Conservation (phyloP, 2,113 vertebrate genomes). For the Morone chrysops region DNA sequence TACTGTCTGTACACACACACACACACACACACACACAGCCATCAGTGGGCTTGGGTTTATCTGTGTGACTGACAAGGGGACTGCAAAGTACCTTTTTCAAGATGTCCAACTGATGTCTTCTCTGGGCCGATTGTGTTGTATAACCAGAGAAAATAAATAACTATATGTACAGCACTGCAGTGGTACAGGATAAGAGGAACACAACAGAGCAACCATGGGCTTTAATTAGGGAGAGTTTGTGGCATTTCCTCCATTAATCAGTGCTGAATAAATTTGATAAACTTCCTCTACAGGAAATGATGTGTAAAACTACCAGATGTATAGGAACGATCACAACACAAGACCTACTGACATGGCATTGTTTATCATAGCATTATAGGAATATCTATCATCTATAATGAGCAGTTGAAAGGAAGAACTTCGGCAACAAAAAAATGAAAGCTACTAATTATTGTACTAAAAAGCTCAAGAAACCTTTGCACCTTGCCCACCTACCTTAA, state of each 20-base stretch:
- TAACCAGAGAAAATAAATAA: constrained; percentile 1
- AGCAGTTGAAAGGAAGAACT: neutral
- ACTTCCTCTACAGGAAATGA: neutral
- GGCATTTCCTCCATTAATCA: neutral
- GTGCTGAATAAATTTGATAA: constrained; percentile 12
- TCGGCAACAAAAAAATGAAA: neutral
- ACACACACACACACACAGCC: constrained; percentile 31
- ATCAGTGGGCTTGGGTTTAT: constrained; percentile 16
- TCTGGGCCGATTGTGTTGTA: constrained; percentile 9
- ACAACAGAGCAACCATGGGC: neutral
- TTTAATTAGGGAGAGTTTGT: neutral
- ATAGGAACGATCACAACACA: neutral
- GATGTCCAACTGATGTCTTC: constrained; percentile 14
- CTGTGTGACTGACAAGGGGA: constrained; percentile 11
- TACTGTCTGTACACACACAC: constrained; percentile 73
- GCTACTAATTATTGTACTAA: neutral
- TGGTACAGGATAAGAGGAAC: neutral
- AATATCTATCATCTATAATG: neutral
- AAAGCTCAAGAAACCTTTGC: neutral
- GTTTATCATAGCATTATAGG: neutral
- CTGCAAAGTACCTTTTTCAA: constrained; percentile 22
- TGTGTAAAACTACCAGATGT: neutral
- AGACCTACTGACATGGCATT: neutral
- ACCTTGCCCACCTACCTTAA: neutral
- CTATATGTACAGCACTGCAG: neutral